Conservation (phyloP, 1,140 invertebrate species). For the Samia ricini region DNA sequence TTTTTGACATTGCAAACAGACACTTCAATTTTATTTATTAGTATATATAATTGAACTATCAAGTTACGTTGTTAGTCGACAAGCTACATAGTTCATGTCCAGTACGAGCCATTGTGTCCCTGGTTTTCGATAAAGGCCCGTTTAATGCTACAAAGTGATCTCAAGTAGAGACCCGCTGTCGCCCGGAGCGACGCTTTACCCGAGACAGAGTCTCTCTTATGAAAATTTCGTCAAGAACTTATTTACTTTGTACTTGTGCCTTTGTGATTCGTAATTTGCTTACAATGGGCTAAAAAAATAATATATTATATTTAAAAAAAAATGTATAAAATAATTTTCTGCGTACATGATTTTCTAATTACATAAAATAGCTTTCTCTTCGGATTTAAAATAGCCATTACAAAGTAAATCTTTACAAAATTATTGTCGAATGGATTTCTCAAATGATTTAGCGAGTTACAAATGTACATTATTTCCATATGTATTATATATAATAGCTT, state of each 20-base stretch:
- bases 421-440: no score
- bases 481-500: no score
- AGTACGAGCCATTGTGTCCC: conserved; percentile 16
- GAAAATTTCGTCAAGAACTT: conserved; percentile 52
- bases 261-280: background rate
- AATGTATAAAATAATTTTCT: background rate
- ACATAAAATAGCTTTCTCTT: no score
- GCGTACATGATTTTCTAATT: background rate
- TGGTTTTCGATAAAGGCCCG: conserved; percentile 52
- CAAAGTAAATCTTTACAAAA: no score
- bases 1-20: background rate
- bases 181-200: conserved; percentile 61
- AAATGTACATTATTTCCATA: no score
- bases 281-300: background rate
- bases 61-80: conserved; percentile 19
- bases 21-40: background rate
- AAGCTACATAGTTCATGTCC: conserved; percentile 24
- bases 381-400: no score
- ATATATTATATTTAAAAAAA: background rate
- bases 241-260: conserved; percentile 2
- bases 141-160: conserved; percentile 71
- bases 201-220: conserved; percentile 56
- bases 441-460: no score
- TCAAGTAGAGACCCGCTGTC: conserved; percentile 45
- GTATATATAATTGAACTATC: background rate